phyloP scores from a whole-genome alignment of 2,797 vertebrate genomes.

The Oreortyx pictus region DNA sequence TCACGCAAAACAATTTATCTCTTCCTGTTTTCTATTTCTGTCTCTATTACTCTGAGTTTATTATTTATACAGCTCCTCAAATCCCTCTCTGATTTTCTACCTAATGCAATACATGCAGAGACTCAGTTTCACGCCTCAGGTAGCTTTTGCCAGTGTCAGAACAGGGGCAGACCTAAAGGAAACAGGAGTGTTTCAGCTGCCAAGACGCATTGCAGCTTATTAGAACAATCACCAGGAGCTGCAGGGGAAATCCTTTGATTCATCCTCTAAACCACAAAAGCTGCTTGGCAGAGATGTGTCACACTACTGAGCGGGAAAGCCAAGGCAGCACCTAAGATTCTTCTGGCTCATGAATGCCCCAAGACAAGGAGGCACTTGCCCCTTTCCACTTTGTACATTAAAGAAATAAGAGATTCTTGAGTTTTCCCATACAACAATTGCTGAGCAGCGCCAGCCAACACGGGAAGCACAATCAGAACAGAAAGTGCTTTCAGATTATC shows the following conservation, averaged over 20 bases:
- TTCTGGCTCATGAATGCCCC: fast-evolving
- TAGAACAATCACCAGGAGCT: neutral
- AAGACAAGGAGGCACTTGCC: neutral
- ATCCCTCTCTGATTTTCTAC: neutral
- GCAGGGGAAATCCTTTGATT: conserved; percentile 42
- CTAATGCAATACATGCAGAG: neutral
- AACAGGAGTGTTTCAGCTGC: neutral
- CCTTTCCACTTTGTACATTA: neutral
- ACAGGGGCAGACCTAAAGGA: neutral
- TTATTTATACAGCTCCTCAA: neutral
- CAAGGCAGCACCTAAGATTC: neutral
- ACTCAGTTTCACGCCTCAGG: neutral
- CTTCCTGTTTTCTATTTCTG: neutral
- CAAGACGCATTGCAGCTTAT: neutral
- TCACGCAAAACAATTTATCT: neutral
- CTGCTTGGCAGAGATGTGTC: neutral
- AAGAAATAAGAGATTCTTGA: neutral
- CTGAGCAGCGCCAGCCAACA: neutral
- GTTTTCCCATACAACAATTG: fast-evolving
- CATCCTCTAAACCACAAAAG: neutral
- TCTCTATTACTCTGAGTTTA: neutral
- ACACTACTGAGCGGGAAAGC: neutral
- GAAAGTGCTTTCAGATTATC: neutral
- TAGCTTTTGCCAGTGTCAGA: neutral
- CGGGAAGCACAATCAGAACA: neutral